phyloP scores from a whole-genome alignment of 2,888 invertebrate genomes.

The Allacma fusca region DNA sequence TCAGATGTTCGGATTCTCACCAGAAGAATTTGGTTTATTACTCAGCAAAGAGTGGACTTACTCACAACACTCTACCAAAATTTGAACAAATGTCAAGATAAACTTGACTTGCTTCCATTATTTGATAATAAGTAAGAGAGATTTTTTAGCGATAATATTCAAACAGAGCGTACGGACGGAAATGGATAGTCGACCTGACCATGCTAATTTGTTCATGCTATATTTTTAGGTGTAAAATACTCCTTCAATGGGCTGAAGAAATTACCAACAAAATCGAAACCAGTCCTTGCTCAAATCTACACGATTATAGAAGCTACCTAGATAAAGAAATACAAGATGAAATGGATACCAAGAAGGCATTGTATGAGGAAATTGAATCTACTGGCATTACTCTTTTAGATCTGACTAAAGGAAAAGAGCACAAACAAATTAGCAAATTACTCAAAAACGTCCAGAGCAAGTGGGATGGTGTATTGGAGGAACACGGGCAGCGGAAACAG shows the following conservation, averaged over 20 bases:
- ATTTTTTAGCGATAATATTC: background rate
- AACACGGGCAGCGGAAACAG: slow-evolving; percentile 67
- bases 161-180: too few relatives aligned
- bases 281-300: slow-evolving; percentile 50
- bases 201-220: too few relatives aligned
- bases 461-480: slow-evolving; percentile 68
- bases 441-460: slow-evolving; percentile 73
- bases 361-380: slow-evolving; percentile 71
- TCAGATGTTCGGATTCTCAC: slow-evolving; percentile 82
- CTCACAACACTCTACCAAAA: slow-evolving; percentile 79
- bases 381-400: slow-evolving; percentile 74
- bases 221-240: slow-evolving; percentile 51
- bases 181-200: too few relatives aligned
- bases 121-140: slow-evolving; percentile 68
- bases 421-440: slow-evolving; percentile 64
- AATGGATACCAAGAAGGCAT: slow-evolving; percentile 47
- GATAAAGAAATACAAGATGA: slow-evolving; percentile 52
- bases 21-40: slow-evolving; percentile 79
- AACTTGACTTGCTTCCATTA: slow-evolving; percentile 74
- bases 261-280: slow-evolving; percentile 54
- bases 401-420: slow-evolving; percentile 56
- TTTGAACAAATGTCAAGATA: slow-evolving; percentile 77
- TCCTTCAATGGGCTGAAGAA: slow-evolving; percentile 56
- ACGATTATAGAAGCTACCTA: slow-evolving; percentile 54
- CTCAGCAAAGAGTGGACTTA: slow-evolving; percentile 81